Conservation (phyloP, 2,888 invertebrate species). For the Lithophane ornitopus region DNA sequence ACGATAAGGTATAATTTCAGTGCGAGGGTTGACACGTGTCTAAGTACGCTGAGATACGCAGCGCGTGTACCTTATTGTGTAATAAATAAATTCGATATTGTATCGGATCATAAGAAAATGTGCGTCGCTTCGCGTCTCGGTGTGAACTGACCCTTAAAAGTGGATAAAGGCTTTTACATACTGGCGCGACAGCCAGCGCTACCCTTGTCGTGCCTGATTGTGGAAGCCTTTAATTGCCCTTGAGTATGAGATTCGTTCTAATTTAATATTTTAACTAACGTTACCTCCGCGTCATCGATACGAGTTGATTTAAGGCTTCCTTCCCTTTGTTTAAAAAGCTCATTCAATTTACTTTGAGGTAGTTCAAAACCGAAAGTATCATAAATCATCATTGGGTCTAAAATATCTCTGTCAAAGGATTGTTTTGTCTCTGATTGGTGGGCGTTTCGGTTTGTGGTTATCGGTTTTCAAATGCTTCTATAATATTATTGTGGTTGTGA, state of each 20-base stretch:
- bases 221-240: not conserved
- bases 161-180: too few species aligned
- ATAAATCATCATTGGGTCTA: conserved; percentile 52
- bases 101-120: too few species aligned
- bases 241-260: not conserved
- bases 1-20: too few species aligned
- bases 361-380: conserved; percentile 34
- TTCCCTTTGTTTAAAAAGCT: conserved; percentile 40
- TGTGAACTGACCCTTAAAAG: too few species aligned
- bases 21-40: too few species aligned
- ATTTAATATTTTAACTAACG: conserved; percentile 4
- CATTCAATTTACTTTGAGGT: conserved; percentile 47
- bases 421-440: conserved; percentile 53
- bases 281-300: conserved; percentile 33
- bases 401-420: conserved; percentile 31
- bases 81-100: too few species aligned
- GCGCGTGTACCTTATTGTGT: too few species aligned
- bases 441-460: conserved; percentile 51
- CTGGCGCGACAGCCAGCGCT: too few species aligned
- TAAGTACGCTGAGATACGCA: too few species aligned
- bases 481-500: conserved; percentile 33
- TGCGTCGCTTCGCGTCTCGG: too few species aligned
- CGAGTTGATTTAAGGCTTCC: conserved; percentile 33
- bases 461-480: conserved; percentile 45
- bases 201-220: too few species aligned